Evolutionary conservation across 2,797 vertebrate genomes (phyloP).

Genomic region (Gambelia wislizenii): DNA sequence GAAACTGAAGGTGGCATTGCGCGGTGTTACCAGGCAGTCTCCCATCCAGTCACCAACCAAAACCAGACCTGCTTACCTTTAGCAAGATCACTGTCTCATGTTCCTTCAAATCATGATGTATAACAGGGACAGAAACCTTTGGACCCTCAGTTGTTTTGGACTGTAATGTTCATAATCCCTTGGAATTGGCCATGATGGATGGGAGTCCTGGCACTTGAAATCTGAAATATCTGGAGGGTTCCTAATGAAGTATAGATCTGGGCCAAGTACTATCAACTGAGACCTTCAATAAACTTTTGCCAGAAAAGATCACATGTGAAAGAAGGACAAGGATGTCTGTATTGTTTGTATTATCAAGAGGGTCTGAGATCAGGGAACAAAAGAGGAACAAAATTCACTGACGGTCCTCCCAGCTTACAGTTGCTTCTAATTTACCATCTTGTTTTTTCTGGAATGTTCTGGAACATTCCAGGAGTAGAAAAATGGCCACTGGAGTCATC

Average conservation of each 20-base stretch:
- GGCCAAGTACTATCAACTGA: not conserved
- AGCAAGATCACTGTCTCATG: not conserved
- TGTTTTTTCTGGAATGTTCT: not conserved
- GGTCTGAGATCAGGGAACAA: too few relatives aligned
- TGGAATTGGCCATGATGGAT: not conserved
- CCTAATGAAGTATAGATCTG: not conserved
- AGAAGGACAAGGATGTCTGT: not conserved
- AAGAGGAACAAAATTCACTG: not conserved
- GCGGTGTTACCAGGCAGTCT: not conserved
- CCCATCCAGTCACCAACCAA: not conserved
- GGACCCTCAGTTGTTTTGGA: not conserved
- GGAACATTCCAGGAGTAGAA: not conserved
- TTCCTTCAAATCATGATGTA: not conserved
- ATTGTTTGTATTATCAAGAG: too few relatives aligned
- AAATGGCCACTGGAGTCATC: not conserved
- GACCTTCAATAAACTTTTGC: not conserved
- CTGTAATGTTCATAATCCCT: not conserved
- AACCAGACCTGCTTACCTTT: not conserved
- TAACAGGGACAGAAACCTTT: not conserved
- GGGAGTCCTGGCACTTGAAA: too few relatives aligned
- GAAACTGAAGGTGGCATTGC: not conserved
- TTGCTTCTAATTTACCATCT: not conserved
- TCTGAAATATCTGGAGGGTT: not conserved
- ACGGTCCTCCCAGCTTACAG: not conserved
- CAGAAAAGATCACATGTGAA: not conserved